Evolutionary conservation across 2,888 invertebrate species (phyloP), one percentile per base, ranked within the genome.

Genomic region (Parasteatoda lunata): DNA sequence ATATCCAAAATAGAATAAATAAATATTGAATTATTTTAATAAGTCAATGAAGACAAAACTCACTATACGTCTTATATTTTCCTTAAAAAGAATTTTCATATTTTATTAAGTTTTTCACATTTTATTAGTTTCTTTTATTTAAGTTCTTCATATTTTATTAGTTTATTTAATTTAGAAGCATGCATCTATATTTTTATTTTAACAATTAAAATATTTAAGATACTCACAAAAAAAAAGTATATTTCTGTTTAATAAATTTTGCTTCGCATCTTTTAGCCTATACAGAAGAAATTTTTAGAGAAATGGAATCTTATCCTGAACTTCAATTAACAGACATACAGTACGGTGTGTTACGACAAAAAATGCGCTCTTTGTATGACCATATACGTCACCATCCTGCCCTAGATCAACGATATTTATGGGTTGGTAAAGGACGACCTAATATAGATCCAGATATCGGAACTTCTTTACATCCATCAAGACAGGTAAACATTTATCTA

Each of bases 311-410:
- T 11, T 68, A 68, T 47, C 78, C 79, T 30, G 79, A 83, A 47
- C 71, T 76, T 11, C 78, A 75, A 48, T 45, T 88, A 45, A 69
- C 76, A 6, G 59, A 52, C 30, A 9, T 51, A 64, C 88, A 88
- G 30, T 73, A 65, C 48, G 54, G 70, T 11, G 48, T 86, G 3
- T 45, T 88, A 52, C 49, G 79, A 15, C 84, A 85, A 15, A 69
- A 77, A 13, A 76, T 88, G 83, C 68, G 52, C 5, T 75, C 85
- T 0, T 68, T 88, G 7, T 88, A 88, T 71, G 88, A 89, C 47
- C 88, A 90, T 72, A 89, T 90, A 6, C 80, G 82, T 9, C 78
- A 82, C 54, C 90, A 90, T 72, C 90, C 90, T 5, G 90, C 90
- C 13, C 68, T 90, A 13, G 77, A 89, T 76, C 90, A 90, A 54